Evolutionary conservation across 2,888 invertebrate species (phyloP).

Genomic region (Glyphotaelius pellucidus): DNA sequence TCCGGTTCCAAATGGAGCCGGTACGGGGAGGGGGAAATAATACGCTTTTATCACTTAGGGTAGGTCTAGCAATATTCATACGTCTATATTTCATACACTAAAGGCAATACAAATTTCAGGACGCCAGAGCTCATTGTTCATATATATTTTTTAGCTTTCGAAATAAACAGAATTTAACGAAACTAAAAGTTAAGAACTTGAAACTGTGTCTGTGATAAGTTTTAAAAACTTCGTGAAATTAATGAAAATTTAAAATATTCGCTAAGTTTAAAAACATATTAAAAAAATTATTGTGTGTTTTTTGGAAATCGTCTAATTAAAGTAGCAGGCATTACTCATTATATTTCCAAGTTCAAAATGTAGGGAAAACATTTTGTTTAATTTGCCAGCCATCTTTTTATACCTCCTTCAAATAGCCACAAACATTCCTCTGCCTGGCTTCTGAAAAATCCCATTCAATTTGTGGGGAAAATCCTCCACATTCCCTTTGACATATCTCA

Average conservation of each 20-base stretch:
- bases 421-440: slow-evolving; percentile 3
- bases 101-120: background rate
- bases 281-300: background rate
- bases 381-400: background rate
- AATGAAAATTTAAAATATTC: background rate
- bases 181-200: no score
- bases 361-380: background rate
- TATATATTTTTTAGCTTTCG: background rate
- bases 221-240: background rate
- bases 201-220: background rate
- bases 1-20: no score
- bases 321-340: background rate
- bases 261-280: no score
- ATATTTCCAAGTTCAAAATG: background rate
- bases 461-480: slow-evolving; percentile 60
- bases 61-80: no score
- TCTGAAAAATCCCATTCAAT: slow-evolving; percentile 56
- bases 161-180: background rate
- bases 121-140: background rate
- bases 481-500: slow-evolving; percentile 62
- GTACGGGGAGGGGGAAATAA: no score
- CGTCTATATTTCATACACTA: background rate
- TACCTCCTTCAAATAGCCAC: slow-evolving; percentile 9
- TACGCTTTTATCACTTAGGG: no score
- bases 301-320: background rate